A percentile compares a stretch with the other conserved stretches of the same genome.
Conservation (phyloP, 2,113 vertebrate species). For the Furnarius figulus region DNA sequence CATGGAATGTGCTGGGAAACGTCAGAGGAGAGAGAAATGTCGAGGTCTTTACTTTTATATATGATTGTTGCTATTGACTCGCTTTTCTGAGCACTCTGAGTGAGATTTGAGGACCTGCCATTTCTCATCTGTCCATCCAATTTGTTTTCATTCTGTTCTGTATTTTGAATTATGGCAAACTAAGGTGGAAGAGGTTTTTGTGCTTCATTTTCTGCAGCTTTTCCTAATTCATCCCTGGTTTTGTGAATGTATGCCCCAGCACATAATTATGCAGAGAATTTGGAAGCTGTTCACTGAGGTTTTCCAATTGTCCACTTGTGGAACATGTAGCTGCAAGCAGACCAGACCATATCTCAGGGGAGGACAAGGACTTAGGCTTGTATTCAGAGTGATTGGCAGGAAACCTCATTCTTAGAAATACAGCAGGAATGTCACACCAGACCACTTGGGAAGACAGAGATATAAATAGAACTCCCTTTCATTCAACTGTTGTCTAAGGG, state of each 20-base stretch:
- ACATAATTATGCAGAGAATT: not conserved
- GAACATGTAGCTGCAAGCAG: not conserved
- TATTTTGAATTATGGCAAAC: not conserved
- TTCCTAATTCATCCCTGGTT: not conserved
- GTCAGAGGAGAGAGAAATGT: not conserved
- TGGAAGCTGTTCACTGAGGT: not conserved
- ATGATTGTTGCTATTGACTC: not conserved
- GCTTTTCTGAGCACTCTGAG: not conserved
- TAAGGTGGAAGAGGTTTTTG: not conserved
- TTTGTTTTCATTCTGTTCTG: not conserved
- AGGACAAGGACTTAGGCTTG: not conserved
- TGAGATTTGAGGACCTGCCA: not conserved
- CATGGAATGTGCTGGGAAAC: not conserved
- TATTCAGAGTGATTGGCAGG: constrained; percentile 12
- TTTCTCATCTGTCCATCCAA: not conserved
- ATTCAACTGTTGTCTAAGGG: constrained; percentile 27
- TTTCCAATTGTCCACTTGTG: not conserved
- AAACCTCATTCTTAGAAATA: constrained; percentile 20
- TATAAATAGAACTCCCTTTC: constrained; percentile 21
- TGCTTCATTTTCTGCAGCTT: not conserved
- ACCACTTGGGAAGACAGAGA: not conserved
- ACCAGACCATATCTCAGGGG: not conserved
- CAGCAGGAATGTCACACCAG: not conserved
- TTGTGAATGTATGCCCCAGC: not conserved
- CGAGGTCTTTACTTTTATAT: not conserved